Percentiles rank a stretch among this genome's conserved stretches.
Conservation (phyloP, 2,797 vertebrate species). For the Coreius guichenoti region DNA sequence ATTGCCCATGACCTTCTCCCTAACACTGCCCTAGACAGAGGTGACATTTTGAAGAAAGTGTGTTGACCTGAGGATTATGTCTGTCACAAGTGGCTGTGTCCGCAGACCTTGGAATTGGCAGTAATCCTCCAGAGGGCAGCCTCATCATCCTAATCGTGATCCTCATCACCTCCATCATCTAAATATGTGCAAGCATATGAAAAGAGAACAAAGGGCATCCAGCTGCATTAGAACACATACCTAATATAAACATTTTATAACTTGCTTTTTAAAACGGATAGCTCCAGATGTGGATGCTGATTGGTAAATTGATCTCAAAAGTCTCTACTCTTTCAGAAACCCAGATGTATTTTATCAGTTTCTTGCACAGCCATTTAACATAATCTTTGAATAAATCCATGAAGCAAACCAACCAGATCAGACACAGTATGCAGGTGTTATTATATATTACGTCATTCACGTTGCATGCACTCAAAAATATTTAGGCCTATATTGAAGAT, state of each 20-base stretch:
- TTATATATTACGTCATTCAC: not conserved
- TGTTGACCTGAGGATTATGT: conserved; percentile 40
- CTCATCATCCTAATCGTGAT: conserved; percentile 32
- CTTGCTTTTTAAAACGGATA: not conserved
- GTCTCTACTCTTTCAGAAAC: not conserved
- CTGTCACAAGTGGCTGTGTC: not conserved
- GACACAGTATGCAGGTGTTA: not conserved
- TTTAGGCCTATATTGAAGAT: not conserved
- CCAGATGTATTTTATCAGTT: not conserved
- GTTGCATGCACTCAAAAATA: not conserved
- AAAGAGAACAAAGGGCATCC: not conserved
- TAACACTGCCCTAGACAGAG: not conserved
- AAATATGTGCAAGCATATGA: not conserved
- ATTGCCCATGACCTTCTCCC: not conserved
- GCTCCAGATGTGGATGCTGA: not conserved
- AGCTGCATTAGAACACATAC: not conserved
- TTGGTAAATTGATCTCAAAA: not conserved
- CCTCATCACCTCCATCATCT: not conserved
- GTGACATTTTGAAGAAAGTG: conserved; percentile 17
- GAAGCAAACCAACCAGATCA: not conserved
- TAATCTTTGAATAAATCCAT: not conserved
- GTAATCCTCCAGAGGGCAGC: conserved; percentile 47
- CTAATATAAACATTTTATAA: not conserved
- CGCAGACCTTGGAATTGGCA: not conserved
- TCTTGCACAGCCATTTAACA: not conserved